Conservation (phyloP, 2,888 invertebrate species). For the Agonopterix arenella region DNA sequence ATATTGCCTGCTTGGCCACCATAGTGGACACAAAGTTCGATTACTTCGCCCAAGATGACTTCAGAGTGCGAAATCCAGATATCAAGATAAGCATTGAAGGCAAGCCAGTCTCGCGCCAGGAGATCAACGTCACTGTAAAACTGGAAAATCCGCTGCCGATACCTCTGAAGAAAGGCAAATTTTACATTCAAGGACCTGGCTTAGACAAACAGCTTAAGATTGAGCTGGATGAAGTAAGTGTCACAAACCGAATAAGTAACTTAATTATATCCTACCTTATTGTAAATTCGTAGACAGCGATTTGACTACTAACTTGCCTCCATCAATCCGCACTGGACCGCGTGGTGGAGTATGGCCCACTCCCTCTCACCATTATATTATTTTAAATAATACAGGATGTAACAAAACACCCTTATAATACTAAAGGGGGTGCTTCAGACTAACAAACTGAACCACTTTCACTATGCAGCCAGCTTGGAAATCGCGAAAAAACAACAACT, state of each 20-base stretch:
- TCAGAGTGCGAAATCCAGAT: constrained; percentile 92
- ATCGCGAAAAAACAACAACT: too few relatives aligned
- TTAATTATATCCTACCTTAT: too few relatives aligned
- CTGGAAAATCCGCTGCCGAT: constrained; percentile 90
- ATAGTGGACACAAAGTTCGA: constrained; percentile 90
- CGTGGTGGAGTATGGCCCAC: too few relatives aligned
- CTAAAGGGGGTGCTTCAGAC: too few relatives aligned
- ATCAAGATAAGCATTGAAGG: constrained; percentile 84
- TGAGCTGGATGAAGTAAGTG: constrained; percentile 78
- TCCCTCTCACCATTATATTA: too few relatives aligned
- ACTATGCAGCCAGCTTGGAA: too few relatives aligned
- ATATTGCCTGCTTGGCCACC: constrained; percentile 87
- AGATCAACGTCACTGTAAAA: constrained; percentile 78
- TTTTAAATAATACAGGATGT: too few relatives aligned
- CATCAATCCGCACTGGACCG: too few relatives aligned
- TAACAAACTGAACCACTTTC: too few relatives aligned
- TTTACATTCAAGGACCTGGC: constrained; percentile 89
- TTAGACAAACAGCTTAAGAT: constrained; percentile 84
- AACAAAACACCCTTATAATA: too few relatives aligned
- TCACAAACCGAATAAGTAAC: neutral
- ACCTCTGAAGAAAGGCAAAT: constrained; percentile 84
- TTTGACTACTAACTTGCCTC: too few relatives aligned
- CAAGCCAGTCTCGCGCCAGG: constrained; percentile 66
- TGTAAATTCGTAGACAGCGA: too few relatives aligned
- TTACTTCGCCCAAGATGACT: constrained; percentile 93